These are phyloP conservation scores for Penaeus indicus DNA, from an alignment of 1,140 invertebrate species.

Conservation along the genomic window DNA sequence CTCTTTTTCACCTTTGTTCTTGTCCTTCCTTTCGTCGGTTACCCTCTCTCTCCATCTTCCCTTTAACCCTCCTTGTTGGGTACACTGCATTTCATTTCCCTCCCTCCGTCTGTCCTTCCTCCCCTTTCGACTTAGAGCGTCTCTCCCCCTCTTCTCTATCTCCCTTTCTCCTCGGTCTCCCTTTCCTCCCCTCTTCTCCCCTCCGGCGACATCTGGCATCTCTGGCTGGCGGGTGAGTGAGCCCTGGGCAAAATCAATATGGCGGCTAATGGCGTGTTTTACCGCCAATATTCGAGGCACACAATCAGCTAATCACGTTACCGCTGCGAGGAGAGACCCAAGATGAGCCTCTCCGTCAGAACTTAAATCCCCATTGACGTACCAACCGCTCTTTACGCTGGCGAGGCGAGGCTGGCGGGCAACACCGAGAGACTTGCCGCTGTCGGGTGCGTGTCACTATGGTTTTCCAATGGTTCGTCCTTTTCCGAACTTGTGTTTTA, in stretches of 20 bases:
- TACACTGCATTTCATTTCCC: neutral
- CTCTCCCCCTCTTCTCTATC: neutral
- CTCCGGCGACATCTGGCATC: constrained; percentile 18
- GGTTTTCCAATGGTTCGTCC: no score
- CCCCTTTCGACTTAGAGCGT: neutral
- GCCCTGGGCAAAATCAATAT: constrained; percentile 48
- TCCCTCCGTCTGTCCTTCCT: neutral
- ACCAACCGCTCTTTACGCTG: constrained; percentile 29
- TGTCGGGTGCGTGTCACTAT: no score
- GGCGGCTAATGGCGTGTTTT: constrained; percentile 50
- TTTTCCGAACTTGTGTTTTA: no score
- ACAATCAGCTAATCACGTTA: constrained; percentile 54
- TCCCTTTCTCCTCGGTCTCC: neutral
- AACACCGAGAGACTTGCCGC: neutral
- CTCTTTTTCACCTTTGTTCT: neutral
- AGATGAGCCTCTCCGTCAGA: constrained; percentile 50
- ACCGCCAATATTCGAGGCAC: constrained; percentile 52
- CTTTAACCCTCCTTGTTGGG: neutral
- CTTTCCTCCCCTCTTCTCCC: neutral
- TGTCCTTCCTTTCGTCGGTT: neutral
- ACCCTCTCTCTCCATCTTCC: neutral
- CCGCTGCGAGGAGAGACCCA: constrained; percentile 48
- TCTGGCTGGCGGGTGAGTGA: constrained; percentile 37
- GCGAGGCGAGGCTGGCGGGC: neutral
- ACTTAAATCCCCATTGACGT: constrained; percentile 52